Conservation (phyloP, 2,113 vertebrate species). For the Scomber colias region DNA sequence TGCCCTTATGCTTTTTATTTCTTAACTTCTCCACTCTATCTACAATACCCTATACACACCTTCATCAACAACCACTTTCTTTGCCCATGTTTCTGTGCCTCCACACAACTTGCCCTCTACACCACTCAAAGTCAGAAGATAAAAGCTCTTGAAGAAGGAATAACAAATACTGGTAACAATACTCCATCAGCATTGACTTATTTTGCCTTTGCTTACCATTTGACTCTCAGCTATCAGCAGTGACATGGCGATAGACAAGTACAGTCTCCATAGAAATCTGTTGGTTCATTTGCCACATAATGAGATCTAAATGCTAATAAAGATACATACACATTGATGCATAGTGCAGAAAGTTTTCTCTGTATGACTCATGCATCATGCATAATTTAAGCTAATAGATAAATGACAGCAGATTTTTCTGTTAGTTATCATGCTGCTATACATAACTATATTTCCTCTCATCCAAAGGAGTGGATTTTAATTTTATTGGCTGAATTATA, state of each 20-base stretch:
- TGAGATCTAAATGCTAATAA: not conserved
- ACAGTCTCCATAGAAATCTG: not conserved
- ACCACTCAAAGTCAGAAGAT: not conserved
- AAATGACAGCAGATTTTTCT: not conserved
- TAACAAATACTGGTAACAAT: not conserved
- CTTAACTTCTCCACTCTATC: not conserved
- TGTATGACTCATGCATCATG: not conserved
- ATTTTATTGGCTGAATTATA: conserved; percentile 7
- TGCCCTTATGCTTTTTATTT: not conserved
- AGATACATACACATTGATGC: not conserved
- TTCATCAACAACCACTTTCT: too few species aligned
- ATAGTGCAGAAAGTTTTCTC: not conserved
- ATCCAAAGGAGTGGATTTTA: not conserved
- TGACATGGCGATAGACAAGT: not conserved
- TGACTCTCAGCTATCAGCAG: not conserved
- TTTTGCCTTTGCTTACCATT: conserved; percentile 3
- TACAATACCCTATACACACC: not conserved
- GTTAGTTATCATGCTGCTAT: not conserved
- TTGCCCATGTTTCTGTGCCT: not conserved
- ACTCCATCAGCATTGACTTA: not conserved
- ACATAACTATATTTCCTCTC: not conserved
- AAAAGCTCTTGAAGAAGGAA: not conserved
- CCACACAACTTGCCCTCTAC: not conserved
- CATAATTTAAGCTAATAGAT: not conserved
- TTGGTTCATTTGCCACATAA: not conserved